Evolutionary conservation across 2,113 vertebrate genomes (phyloP).

Genomic region (Coreoperca whiteheadi): DNA sequence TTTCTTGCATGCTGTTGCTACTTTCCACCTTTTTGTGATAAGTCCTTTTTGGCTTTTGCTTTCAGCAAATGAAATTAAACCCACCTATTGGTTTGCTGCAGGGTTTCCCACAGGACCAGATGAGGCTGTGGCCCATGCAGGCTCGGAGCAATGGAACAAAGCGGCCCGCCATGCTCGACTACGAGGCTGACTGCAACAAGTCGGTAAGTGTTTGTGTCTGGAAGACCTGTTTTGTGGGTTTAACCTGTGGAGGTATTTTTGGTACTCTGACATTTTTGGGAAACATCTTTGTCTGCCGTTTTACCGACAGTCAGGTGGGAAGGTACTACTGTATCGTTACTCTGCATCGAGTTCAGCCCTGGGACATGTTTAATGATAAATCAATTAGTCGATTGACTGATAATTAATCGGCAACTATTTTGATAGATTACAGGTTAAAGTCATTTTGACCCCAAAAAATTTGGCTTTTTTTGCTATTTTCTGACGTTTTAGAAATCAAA

Average conservation of each 20-base stretch:
- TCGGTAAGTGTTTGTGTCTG: conserved; percentile 85
- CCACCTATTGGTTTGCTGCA: conserved; percentile 67
- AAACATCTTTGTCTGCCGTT: neutral
- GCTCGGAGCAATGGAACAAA: conserved; percentile 98
- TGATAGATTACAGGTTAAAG: too few species aligned
- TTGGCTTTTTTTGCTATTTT: too few species aligned
- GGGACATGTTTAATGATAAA: neutral
- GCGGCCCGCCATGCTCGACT: conserved; percentile 97
- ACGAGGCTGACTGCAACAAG: conserved; percentile 98
- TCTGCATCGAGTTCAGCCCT: neutral
- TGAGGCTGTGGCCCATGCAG: conserved; percentile 99
- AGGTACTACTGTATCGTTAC: neutral
- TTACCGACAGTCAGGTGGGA: neutral
- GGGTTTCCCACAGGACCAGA: conserved; percentile 99
- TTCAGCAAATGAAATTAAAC: neutral
- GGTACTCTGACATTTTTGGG: neutral
- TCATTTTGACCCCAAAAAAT: too few species aligned
- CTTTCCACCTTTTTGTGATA: neutral
- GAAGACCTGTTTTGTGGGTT: neutral
- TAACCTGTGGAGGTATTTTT: neutral
- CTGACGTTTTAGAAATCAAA: too few species aligned
- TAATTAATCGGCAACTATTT: too few species aligned
- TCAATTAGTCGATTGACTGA: too few species aligned
- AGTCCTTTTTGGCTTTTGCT: neutral
- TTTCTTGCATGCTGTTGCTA: too few species aligned